phyloP scores from a whole-genome alignment of 2,888 invertebrate genomes.

The Baronia brevicornis region DNA sequence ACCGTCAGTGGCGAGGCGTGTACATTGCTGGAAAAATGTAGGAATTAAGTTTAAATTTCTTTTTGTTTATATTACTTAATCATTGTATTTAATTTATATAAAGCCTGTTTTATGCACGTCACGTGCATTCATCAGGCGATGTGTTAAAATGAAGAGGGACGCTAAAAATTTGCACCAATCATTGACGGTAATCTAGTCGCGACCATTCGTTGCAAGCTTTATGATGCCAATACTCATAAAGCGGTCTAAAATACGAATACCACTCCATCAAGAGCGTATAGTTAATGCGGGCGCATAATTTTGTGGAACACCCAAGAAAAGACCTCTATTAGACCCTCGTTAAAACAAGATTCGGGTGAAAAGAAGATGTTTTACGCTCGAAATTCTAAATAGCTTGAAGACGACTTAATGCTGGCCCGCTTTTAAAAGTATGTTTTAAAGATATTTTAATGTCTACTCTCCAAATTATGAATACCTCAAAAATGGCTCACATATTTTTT shows the following conservation, averaged over 20 bases:
- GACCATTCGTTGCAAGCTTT: conserved; percentile 21
- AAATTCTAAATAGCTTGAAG: no score
- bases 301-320: conserved; percentile 23
- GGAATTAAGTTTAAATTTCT: no score
- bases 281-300: conserved; percentile 40
- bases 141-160: conserved; percentile 2
- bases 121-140: conserved; percentile 7
- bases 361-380: conserved; percentile 16
- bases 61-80: neutral
- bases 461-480: no score
- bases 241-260: conserved; percentile 30
- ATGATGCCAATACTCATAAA: conserved; percentile 44
- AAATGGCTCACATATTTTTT: no score
- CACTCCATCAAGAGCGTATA: conserved; percentile 34
- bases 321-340: conserved; percentile 34
- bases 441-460: no score
- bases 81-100: neutral
- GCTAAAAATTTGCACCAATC: conserved; percentile 11
- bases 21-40: no score
- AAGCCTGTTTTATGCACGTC: neutral
- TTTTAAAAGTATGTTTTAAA: no score
- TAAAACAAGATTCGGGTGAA: conserved; percentile 22
- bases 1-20: no score
- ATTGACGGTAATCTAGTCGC: conserved; percentile 14
- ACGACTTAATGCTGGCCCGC: no score